A percentile compares a stretch with the other conserved stretches of the same genome.
Conservation (phyloP, 30 jellyfish, hydroid and myxozoan genomes). For the Aurelia coerulea region DNA sequence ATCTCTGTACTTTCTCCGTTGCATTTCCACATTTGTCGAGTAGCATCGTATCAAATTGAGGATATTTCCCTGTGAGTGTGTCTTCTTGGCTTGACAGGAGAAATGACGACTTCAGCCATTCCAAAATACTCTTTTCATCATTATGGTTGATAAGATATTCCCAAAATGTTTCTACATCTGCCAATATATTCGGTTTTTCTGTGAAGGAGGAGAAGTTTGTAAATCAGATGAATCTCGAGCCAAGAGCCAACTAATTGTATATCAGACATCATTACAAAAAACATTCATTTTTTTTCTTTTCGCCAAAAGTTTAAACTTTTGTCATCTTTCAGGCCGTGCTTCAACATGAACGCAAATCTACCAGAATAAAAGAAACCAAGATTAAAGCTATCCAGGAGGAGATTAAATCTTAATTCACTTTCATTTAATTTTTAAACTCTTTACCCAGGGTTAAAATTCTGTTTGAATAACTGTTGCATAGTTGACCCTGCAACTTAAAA, state of each 20-base stretch:
- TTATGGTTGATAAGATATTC: constrained; percentile 54
- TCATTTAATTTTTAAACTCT: no score
- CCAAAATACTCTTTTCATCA: constrained; percentile 27
- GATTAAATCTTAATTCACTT: no score
- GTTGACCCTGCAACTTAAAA: no score
- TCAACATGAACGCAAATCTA: no score
- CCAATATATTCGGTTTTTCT: constrained; percentile 28
- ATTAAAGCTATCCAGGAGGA: no score
- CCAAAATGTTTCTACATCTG: constrained; percentile 51
- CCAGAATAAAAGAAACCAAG: no score
- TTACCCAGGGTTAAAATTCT: no score
- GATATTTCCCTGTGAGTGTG: not conserved
- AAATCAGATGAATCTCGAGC: not conserved
- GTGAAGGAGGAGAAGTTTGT: not conserved
- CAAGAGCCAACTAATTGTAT: no score
- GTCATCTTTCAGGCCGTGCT: no score
- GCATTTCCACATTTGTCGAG: constrained; percentile 37
- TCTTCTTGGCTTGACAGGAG: not conserved
- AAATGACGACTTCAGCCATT: constrained; percentile 27
- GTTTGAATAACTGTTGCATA: no score
- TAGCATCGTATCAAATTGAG: constrained; percentile 56
- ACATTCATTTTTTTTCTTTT: not conserved
- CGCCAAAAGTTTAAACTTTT: not conserved
- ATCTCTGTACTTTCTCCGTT: constrained; percentile 18
- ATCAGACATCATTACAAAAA: not conserved